Base-by-base conservation (phyloP, 37 sponge, comb jelly and placozoan genomes). In the Tethya wilhelma region DNA sequence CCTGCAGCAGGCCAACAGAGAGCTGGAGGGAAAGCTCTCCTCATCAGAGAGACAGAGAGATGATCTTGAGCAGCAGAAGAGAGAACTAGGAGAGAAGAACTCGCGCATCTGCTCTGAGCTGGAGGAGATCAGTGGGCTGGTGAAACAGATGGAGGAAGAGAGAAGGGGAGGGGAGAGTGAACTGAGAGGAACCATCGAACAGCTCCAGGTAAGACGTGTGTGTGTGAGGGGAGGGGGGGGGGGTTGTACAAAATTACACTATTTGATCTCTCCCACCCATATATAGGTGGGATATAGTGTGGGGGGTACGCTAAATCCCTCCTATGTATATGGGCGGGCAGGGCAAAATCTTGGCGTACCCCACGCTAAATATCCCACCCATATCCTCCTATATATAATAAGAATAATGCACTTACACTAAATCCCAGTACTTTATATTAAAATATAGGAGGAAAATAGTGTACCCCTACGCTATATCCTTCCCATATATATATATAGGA, bases 101-200 rank as follows among this genome's bases (percentile, higher is more conserved):
- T 73, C 87, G 3, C 44, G 55, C 17, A 89, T 97, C 34, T 94
- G 84, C 44, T 74, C 67, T 6, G 85, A 84, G 78, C 57, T 84
- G 38, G 42, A 74, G 62, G 85, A 84, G 46, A 95, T 95, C 59
- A 86, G 88, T 19, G 84, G 77, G 12, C 69, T 95, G 45, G 89
- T 90, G 77, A 87, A 85, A 68, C 91, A 95, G 87, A 77, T 87
- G 77, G 92, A 90, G 53, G 66, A 32, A 38, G 97, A 97, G 71
- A 97, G 89, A 69, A 66, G 72, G 79, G 70, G 31, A 22, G 65
- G 80, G n/a, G 86, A 91, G 78, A 38, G 29, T 19, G 71, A 33
- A 19, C 70, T 93, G n/a, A 74, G 45, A 19, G 56, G 64, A 67
- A 43, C 38, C 31, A 62, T 82, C 7, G 44, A 43, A 12, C 31